phyloP scores from a whole-genome alignment of 2,797 vertebrate genomes.

The Semotilus atromaculatus region DNA sequence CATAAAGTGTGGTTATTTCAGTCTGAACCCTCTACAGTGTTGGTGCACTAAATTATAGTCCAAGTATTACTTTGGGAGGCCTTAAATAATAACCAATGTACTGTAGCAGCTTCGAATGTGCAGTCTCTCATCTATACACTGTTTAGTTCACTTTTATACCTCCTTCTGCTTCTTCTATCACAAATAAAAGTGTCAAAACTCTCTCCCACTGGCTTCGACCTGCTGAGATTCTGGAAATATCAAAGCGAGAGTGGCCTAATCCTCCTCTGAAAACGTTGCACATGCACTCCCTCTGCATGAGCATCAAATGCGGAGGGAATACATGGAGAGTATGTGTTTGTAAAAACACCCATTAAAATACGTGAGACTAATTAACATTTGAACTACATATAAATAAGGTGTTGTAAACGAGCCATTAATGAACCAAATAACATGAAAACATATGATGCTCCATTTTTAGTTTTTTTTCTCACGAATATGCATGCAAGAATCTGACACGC shows the following conservation, averaged over 20 bases:
- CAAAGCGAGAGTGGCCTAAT: conserved; percentile 1
- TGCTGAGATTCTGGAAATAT: conserved; percentile 11
- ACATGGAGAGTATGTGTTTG: not conserved
- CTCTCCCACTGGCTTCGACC: conserved; percentile 18
- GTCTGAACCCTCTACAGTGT: not conserved
- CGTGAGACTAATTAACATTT: not conserved
- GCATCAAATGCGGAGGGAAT: not conserved
- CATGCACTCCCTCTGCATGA: conserved; percentile 18
- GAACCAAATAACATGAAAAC: not conserved
- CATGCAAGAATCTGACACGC: conserved; percentile 7
- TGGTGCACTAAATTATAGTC: not conserved
- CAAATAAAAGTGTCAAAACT: conserved; percentile 31
- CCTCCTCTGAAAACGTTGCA: not conserved
- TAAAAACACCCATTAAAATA: not conserved
- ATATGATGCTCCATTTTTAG: not conserved
- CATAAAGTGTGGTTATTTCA: conserved; percentile 8
- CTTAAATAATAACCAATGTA: conserved; percentile 18
- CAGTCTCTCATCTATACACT: conserved; percentile 5
- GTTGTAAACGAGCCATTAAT: not conserved
- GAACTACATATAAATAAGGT: conserved; percentile 1
- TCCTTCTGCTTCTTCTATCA: conserved; percentile 6
- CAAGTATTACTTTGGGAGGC: conserved; percentile 4
- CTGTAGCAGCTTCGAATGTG: conserved; percentile 18
- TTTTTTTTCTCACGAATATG: not conserved
- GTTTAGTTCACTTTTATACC: conserved; percentile 21